These are phyloP conservation scores for Aphaenogaster floridana DNA, from an alignment of 1,140 invertebrate genomes.

Conservation along the genomic window DNA sequence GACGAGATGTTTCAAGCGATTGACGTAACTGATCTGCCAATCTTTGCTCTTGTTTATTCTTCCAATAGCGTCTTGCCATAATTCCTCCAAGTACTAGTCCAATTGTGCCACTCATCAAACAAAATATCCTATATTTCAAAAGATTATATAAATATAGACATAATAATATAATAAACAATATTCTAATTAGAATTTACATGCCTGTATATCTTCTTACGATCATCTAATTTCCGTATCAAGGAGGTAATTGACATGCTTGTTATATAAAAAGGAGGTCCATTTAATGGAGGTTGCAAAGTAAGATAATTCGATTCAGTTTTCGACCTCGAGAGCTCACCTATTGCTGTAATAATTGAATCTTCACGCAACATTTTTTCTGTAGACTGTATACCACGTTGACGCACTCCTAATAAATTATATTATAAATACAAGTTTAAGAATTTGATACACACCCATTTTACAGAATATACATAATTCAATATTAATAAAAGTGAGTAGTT, in stretches of 20 bases:
- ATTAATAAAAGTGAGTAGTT: not conserved
- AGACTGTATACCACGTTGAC: slow-evolving; percentile 92
- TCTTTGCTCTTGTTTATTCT: slow-evolving; percentile 87
- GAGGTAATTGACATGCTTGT: slow-evolving; percentile 90
- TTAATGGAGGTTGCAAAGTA: slow-evolving; percentile 90
- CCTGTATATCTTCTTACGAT: slow-evolving; percentile 89
- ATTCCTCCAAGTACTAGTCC: slow-evolving; percentile 89
- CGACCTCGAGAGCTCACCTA: slow-evolving; percentile 89
- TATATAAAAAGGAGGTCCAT: slow-evolving; percentile 91
- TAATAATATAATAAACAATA: slow-evolving; percentile 11
- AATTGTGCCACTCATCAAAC: slow-evolving; percentile 90
- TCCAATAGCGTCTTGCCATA: slow-evolving; percentile 89
- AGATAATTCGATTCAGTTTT: slow-evolving; percentile 87
- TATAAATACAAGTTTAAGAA: slow-evolving; percentile 12
- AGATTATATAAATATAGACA: not conserved
- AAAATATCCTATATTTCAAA: slow-evolving; percentile 87
- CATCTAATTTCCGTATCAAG: slow-evolving; percentile 90
- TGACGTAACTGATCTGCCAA: slow-evolving; percentile 87
- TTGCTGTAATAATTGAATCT: slow-evolving; percentile 91
- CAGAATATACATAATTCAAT: not conserved
- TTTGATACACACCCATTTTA: slow-evolving; percentile 19
- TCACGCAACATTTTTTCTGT: slow-evolving; percentile 93
- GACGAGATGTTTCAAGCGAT: slow-evolving; percentile 89
- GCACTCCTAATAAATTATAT: slow-evolving; percentile 83
- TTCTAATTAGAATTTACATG: slow-evolving; percentile 62